Evolutionary conservation across 2,888 invertebrate species (phyloP).

Genomic region (Cryptus viduatorius): DNA sequence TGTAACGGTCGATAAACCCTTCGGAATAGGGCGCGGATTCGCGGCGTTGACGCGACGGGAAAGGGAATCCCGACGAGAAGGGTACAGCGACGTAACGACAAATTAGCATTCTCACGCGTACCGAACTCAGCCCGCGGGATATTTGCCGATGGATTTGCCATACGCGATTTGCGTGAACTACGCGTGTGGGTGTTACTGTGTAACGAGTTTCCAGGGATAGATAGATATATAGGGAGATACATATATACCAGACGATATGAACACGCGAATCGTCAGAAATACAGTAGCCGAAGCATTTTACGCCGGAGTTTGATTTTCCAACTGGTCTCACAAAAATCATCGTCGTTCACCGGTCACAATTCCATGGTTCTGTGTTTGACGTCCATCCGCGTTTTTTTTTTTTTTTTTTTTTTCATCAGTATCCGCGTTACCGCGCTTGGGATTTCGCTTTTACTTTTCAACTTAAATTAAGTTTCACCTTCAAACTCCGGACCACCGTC

Average conservation of each 20-base stretch:
- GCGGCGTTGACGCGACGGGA: constrained; percentile 47
- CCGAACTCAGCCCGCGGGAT: constrained; percentile 45
- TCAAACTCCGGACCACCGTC: constrained; percentile 34
- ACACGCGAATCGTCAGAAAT: constrained; percentile 25
- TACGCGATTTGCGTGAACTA: constrained; percentile 52
- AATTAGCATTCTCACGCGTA: constrained; percentile 63
- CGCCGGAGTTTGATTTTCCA: constrained; percentile 27
- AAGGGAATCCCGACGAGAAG: constrained; percentile 30
- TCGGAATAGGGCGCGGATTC: constrained; percentile 45
- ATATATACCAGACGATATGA: constrained; percentile 27
- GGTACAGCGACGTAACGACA: constrained; percentile 56
- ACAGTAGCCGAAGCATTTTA: background rate
- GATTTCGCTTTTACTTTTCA: constrained; percentile 75
- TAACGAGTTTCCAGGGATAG: constrained; percentile 4
- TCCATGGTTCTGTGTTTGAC: background rate
- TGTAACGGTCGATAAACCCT: constrained; percentile 58
- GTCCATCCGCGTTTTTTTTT: background rate
- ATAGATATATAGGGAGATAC: background rate
- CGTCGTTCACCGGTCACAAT: background rate
- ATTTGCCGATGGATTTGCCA: constrained; percentile 63
- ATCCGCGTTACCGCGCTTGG: constrained; percentile 44
- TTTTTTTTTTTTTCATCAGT: background rate
- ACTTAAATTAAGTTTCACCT: constrained; percentile 78
- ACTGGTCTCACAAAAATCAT: constrained; percentile 7
- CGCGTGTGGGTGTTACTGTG: constrained; percentile 31